Percentiles rank a stretch among this genome's conserved stretches.
Conservation (phyloP, 1,140 invertebrate species). For the Drosophila obscura region DNA sequence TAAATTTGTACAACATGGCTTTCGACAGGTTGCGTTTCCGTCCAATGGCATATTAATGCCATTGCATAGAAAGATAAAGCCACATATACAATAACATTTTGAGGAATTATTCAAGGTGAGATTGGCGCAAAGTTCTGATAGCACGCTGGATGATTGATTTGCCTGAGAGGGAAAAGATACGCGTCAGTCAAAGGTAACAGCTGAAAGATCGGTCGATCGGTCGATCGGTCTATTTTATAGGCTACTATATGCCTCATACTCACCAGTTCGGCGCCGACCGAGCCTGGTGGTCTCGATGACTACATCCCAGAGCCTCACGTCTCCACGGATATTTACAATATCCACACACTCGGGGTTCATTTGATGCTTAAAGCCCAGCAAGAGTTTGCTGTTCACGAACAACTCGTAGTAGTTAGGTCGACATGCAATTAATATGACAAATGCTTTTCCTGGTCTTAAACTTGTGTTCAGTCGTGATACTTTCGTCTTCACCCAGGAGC, state of each 20-base stretch:
- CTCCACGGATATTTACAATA: constrained; percentile 83
- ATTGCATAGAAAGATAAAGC: background rate
- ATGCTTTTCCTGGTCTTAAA: constrained; percentile 81
- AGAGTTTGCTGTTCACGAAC: constrained; percentile 79
- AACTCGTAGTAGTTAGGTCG: constrained; percentile 73
- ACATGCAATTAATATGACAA: constrained; percentile 78
- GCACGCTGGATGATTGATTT: constrained; percentile 10
- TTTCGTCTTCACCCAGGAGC: constrained; percentile 81
- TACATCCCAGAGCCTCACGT: constrained; percentile 71
- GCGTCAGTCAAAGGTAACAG: background rate
- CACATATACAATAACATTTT: background rate
- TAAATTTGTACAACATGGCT: constrained; percentile 52
- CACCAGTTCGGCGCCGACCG: too few species aligned
- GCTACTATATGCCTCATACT: background rate
- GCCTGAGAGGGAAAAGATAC: background rate
- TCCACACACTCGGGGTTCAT: constrained; percentile 66
- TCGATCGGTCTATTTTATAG: too few species aligned
- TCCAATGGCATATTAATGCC: constrained; percentile 26
- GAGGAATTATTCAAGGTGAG: background rate
- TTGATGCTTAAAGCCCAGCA: constrained; percentile 78
- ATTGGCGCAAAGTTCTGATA: background rate
- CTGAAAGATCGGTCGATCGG: background rate
- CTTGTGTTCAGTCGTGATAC: constrained; percentile 71
- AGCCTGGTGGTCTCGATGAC: constrained; percentile 27
- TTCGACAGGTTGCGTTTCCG: constrained; percentile 45